A percentile compares a stretch with the other conserved stretches of the same genome.
Evolutionary conservation across 2,888 invertebrate genomes (phyloP).

Genomic region (Congeria kusceri): DNA sequence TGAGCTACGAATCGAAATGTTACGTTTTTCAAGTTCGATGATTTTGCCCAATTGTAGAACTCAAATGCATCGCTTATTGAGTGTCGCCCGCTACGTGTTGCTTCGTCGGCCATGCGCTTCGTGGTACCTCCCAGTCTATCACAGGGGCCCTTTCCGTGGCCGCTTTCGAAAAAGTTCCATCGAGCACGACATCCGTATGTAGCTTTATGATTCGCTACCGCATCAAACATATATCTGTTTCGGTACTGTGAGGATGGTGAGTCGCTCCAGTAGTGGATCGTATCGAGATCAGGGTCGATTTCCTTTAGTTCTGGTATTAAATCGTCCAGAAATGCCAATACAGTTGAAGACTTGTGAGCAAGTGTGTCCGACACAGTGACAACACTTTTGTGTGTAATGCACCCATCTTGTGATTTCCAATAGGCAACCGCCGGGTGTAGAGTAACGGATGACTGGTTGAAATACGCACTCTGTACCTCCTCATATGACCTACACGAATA

Average conservation of each 20-base stretch:
- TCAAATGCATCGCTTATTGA: slow-evolving; percentile 21
- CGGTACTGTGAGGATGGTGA: slow-evolving; percentile 52
- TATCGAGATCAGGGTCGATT: neutral
- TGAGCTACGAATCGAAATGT: neutral
- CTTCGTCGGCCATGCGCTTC: slow-evolving; percentile 23
- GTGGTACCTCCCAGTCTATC: neutral
- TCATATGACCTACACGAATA: slow-evolving; percentile 26
- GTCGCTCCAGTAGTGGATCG: slow-evolving; percentile 41
- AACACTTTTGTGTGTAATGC: slow-evolving; percentile 47
- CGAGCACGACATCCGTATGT: neutral
- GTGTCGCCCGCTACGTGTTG: slow-evolving; percentile 8
- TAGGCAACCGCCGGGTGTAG: slow-evolving; percentile 61
- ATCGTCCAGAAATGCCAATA: slow-evolving; percentile 49
- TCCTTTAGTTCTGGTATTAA: slow-evolving; percentile 44
- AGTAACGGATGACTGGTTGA: neutral
- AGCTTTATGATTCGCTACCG: slow-evolving; percentile 20
- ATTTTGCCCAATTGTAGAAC: slow-evolving; percentile 16
- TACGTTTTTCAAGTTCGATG: slow-evolving; percentile 7
- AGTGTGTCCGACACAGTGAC: slow-evolving; percentile 55
- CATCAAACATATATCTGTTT: slow-evolving; percentile 49
- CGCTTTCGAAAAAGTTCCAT: slow-evolving; percentile 32
- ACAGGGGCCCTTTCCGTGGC: slow-evolving; percentile 16
- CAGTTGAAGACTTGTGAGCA: slow-evolving; percentile 48
- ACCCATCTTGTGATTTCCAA: slow-evolving; percentile 1
- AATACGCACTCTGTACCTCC: slow-evolving; percentile 24